Conservation (phyloP, 2,888 invertebrate genomes). For the Smittia aterrima region DNA sequence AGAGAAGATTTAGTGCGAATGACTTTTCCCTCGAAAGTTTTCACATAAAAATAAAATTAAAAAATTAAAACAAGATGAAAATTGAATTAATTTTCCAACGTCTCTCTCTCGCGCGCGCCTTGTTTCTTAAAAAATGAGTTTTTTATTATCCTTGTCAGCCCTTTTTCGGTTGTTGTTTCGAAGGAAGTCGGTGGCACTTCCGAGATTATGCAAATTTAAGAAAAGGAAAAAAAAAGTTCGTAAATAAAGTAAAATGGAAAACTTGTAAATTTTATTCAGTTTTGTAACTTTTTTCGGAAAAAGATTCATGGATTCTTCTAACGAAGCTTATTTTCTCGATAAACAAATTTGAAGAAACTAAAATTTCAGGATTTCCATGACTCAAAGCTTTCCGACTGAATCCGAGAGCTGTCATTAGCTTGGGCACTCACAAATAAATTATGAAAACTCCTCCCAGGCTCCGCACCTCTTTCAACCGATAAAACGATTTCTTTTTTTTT, state of each 20-base stretch:
- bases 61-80: neutral
- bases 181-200: neutral
- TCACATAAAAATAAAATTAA: constrained; percentile 30
- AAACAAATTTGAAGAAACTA: too few relatives aligned
- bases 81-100: constrained; percentile 20
- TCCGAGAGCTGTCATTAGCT: neutral
- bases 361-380: too few relatives aligned
- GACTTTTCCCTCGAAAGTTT: constrained; percentile 17
- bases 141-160: neutral
- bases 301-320: too few relatives aligned
- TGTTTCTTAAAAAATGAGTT: neutral
- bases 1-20: constrained; percentile 17
- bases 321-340: too few relatives aligned
- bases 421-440: neutral
- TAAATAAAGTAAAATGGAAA: neutral
- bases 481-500: neutral
- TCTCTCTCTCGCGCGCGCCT: neutral
- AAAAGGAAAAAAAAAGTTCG: neutral
- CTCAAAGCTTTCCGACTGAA: too few relatives aligned
- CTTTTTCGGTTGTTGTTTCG: neutral
- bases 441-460: too few relatives aligned
- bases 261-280: neutral
- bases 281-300: neutral
- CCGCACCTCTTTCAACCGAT: neutral
- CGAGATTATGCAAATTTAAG: constrained; percentile 11